phyloP scores from a whole-genome alignment of 2,113 vertebrate species.

The Lepidothrix coronata region DNA sequence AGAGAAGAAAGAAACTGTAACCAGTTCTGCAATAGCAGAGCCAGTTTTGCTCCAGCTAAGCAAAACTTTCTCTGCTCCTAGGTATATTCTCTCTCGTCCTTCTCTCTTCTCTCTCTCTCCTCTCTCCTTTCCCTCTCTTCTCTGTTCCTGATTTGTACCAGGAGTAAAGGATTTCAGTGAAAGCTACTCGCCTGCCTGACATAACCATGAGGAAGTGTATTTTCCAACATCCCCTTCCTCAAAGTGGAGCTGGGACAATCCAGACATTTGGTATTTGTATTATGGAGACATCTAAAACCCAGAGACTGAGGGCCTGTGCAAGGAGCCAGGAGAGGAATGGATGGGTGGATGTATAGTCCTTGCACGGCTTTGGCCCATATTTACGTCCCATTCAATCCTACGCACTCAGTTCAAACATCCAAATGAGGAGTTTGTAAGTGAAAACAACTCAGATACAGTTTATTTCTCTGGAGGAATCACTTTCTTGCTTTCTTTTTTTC shows the following conservation, averaged over 20 bases:
- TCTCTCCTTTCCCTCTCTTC: background rate
- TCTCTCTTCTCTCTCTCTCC: too few relatives aligned
- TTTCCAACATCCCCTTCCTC: background rate
- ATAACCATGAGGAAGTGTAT: background rate
- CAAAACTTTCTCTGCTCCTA: background rate
- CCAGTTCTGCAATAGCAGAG: background rate
- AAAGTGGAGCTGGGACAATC: background rate
- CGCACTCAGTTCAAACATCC: background rate
- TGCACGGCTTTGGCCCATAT: background rate
- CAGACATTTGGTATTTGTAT: background rate
- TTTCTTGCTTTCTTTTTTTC: background rate
- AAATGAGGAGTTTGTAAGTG: background rate
- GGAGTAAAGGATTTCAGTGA: background rate
- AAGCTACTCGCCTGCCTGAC: background rate
- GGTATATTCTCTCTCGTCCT: fast-evolving
- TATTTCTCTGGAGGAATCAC: fast-evolving
- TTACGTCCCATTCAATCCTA: background rate
- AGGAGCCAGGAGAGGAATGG: background rate
- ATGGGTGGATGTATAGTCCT: background rate
- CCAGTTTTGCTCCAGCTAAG: background rate
- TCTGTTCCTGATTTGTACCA: background rate
- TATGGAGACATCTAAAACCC: background rate
- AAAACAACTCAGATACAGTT: background rate
- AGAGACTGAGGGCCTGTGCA: background rate
- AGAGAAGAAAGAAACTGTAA: background rate